Conservation (phyloP, 2,888 invertebrate genomes). For the Seira sanloemensis region DNA sequence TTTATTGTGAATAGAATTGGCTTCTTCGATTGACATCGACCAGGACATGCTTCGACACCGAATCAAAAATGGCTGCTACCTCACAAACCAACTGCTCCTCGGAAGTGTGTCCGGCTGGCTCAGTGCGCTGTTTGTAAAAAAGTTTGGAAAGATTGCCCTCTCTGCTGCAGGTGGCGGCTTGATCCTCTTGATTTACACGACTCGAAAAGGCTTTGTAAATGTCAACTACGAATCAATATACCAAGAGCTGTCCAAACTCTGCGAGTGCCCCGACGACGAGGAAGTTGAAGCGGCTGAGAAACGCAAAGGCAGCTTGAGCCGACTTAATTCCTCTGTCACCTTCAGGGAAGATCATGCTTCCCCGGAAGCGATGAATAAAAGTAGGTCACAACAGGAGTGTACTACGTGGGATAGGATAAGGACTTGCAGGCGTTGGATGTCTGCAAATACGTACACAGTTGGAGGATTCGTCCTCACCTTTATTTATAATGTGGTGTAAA, state of each 20-base stretch:
- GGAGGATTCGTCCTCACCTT: conserved; percentile 57
- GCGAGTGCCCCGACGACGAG: conserved; percentile 18
- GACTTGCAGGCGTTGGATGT: conserved; percentile 48
- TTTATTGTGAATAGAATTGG: conserved; percentile 33
- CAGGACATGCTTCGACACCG: conserved; percentile 47
- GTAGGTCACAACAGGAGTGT: not conserved
- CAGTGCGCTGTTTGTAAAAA: conserved; percentile 56
- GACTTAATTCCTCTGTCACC: not conserved
- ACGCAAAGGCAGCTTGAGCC: not conserved
- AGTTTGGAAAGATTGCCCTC: conserved; percentile 63
- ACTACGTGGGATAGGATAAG: conserved; percentile 15
- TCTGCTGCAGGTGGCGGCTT: conserved; percentile 60
- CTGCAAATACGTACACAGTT: conserved; percentile 46
- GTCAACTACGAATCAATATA: conserved; percentile 67
- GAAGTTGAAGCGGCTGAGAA: not conserved
- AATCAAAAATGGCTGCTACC: conserved; percentile 36
- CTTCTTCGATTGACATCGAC: conserved; percentile 58
- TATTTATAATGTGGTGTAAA: conserved; percentile 52
- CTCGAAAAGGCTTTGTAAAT: conserved; percentile 61
- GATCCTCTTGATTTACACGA: conserved; percentile 51
- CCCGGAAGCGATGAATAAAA: not conserved
- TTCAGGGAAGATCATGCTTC: not conserved
- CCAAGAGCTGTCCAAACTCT: conserved; percentile 52
- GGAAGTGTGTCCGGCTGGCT: conserved; percentile 60
- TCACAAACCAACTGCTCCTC: conserved; percentile 49